Evolutionary conservation across 2,797 vertebrate genomes (phyloP).

Genomic region (Acridotheres tristis): DNA sequence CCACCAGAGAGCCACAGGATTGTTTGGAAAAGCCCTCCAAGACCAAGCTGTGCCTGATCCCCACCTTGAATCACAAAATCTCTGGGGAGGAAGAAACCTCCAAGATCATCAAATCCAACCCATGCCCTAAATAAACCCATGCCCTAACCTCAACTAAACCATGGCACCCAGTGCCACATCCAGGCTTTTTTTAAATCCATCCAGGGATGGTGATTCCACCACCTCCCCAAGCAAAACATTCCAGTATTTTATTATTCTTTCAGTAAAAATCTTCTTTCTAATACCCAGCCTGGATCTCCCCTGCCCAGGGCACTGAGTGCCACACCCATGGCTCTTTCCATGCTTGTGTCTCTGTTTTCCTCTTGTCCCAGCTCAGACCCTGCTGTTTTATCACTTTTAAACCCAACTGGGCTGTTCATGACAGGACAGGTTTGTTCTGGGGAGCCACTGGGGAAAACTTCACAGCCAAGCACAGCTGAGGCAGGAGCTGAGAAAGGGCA

Average conservation of each 20-base stretch:
- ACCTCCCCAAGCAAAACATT: no score
- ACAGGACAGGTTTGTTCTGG: background rate
- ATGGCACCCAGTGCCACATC: no score
- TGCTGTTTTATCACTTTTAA: background rate
- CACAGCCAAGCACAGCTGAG: background rate
- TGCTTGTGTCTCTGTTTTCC: rapidly evolving
- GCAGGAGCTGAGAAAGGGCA: background rate
- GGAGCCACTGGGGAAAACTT: background rate
- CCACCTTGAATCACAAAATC: background rate
- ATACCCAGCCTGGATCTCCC: no score
- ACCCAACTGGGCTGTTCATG: background rate
- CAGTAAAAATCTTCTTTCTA: no score
- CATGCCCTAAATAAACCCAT: no score
- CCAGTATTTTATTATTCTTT: no score
- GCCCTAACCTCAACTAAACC: no score
- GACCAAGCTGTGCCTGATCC: background rate
- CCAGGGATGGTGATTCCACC: no score
- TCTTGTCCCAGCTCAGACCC: background rate
- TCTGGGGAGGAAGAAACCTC: no score
- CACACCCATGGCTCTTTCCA: rapidly evolving
- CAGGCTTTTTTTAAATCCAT: no score
- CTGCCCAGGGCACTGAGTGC: background rate
- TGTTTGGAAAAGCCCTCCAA: background rate
- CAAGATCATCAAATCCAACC: no score
- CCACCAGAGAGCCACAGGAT: background rate